Evolutionary conservation across 2,113 vertebrate species (phyloP), one percentile per base, ranked within the genome.

Genomic region (Microtus pennsylvanicus): DNA sequence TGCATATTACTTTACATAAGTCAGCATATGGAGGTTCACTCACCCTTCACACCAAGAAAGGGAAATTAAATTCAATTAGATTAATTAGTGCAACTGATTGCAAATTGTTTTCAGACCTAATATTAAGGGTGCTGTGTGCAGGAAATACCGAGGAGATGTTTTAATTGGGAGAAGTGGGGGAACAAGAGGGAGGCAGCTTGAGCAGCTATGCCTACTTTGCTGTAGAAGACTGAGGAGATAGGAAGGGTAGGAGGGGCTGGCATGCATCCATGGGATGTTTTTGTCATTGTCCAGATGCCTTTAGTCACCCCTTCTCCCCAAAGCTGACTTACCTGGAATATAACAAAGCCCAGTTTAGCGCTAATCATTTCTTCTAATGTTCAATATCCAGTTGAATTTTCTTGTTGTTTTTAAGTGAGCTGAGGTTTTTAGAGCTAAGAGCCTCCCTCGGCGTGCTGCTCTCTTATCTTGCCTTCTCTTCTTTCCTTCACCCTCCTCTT

Each of bases 51-150:
- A 94, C 95, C 86, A 95, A 97, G 97, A 97, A 96, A 96, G 90
- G 93, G 92, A 97, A 98, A 98, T 97, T 98, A 94, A 97, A 97
- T 97, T 97, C 95, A 98, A 97, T 98, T 97, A 97, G 97, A 97
- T 97, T 97, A 98, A 98, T 97, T 97, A 97, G 97, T 97, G 91
- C 97, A 97, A 97, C 97, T 97, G 97, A 98, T 97, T 97, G 97
- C 96, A 97, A 97, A 97, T 97, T 96, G 97, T 98, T 98, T 98
- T 97, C 94, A 97, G 96, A 95, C 94, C 95, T 96, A 94, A 97
- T 97, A 98, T 97, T 97, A 97, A 97, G 97, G 72, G 93, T 93
- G 93, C 96, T 87, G 75, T 87, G 80, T 0, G 4, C 55, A 93
- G 92, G 92, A 97, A 97, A 97, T 94, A 96, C 94, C 96, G 90